Evolutionary conservation across 2,797 vertebrate genomes (phyloP).

Genomic region (Melopsittacus undulatus): DNA sequence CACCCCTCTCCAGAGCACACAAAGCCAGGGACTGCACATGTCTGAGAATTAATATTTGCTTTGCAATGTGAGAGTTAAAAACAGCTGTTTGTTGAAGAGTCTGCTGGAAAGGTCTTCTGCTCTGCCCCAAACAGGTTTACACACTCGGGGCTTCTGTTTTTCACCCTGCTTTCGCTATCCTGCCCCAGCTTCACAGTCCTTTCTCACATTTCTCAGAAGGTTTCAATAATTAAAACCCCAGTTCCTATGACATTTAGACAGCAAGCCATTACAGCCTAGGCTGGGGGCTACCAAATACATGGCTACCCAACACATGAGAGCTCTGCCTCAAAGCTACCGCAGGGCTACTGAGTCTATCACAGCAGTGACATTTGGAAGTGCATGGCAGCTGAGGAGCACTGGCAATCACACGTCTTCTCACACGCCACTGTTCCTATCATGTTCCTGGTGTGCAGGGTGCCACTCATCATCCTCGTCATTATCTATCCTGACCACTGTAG

Average conservation of each 20-base stretch:
- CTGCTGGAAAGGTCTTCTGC: background rate
- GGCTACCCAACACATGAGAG: background rate
- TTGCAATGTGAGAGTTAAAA: conserved; percentile 57
- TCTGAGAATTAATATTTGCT: conserved; percentile 68
- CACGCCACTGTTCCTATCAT: background rate
- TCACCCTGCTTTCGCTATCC: background rate
- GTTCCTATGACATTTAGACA: background rate
- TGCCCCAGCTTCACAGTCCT: background rate
- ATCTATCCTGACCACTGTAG: background rate
- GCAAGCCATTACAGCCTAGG: background rate
- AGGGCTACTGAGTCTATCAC: fast-evolving
- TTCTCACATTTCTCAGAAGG: background rate
- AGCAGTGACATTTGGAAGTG: background rate
- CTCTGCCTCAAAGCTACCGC: background rate
- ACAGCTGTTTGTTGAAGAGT: conserved; percentile 28
- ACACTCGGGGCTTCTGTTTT: background rate
- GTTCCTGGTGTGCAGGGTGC: background rate
- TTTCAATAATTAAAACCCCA: background rate
- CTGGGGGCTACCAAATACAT: background rate
- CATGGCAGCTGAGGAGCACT: background rate
- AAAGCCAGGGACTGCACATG: background rate
- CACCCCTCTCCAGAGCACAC: conserved; percentile 19
- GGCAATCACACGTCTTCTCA: background rate
- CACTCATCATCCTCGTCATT: background rate
- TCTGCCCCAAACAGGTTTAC: background rate